Evolutionary conservation across 2,797 vertebrate species (phyloP).

Genomic region (Picus viridis): DNA sequence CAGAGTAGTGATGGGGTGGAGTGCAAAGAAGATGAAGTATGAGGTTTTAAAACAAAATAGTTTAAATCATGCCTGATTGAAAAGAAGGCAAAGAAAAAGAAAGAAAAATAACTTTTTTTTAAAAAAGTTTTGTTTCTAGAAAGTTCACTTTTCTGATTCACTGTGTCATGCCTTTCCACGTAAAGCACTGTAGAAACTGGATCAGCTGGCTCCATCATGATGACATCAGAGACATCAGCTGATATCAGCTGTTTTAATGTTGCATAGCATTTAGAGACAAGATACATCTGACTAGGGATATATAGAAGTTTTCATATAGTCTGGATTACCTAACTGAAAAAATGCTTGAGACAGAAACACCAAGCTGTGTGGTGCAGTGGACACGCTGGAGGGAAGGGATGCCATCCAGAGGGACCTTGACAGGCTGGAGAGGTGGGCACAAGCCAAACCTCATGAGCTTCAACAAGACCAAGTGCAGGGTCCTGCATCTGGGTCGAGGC

Average conservation of each 20-base stretch:
- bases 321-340: background rate
- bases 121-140: background rate
- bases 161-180: accelerated
- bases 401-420: too few species aligned
- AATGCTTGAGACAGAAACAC: background rate
- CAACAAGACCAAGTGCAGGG: too few species aligned
- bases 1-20: background rate
- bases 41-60: background rate
- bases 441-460: too few species aligned
- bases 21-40: background rate
- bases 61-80: background rate
- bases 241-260: background rate
- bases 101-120: background rate
- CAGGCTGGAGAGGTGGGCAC: too few species aligned
- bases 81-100: background rate
- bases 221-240: background rate
- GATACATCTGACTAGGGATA: background rate
- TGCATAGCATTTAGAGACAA: background rate
- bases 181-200: background rate
- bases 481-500: too few species aligned
- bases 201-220: background rate
- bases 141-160: background rate
- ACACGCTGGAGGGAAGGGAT: too few species aligned
- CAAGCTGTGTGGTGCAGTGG: too few species aligned
- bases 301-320: background rate